A percentile compares a stretch with the other conserved stretches of the same genome.
Evolutionary conservation across 1,140 invertebrate species (phyloP).

Genomic region (Drosophila murphyi): DNA sequence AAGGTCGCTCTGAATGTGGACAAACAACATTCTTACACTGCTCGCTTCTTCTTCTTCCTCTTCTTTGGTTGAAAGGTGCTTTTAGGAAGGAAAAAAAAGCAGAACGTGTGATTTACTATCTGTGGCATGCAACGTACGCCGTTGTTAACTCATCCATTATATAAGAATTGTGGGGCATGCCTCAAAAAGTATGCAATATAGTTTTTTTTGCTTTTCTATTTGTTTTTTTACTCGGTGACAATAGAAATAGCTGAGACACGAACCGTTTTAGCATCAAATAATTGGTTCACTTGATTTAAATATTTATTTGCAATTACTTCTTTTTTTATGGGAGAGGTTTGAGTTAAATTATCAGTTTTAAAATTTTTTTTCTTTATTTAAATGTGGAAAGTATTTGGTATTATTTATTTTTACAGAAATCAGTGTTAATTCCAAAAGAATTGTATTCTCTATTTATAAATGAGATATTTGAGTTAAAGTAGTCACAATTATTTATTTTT

Average conservation of each 20-base stretch:
- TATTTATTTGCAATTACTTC: no score
- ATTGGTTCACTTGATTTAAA: no score
- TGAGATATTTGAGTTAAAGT: no score
- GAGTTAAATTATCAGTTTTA: no score
- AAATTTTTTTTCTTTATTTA: no score
- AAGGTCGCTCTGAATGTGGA: conserved; percentile 34
- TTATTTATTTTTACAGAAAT: no score
- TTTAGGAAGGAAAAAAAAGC: not conserved
- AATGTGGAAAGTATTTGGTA: no score
- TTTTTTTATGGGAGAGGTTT: no score
- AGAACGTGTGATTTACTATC: conserved; percentile 1
- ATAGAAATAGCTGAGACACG: conserved; percentile 10
- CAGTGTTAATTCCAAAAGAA: no score
- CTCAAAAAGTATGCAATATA: conserved; percentile 32
- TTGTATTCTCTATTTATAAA: no score
- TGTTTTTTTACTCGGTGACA: not conserved
- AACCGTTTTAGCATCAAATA: conserved; percentile 1
- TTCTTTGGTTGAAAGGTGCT: not conserved
- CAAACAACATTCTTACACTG: not conserved
- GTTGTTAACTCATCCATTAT: conserved; percentile 1
- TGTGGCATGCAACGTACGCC: not conserved
- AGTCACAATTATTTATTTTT: no score
- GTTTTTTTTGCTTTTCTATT: no score
- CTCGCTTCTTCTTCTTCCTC: not conserved
- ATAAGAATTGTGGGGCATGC: not conserved